A percentile compares a stretch with the other conserved stretches of the same genome.
phyloP scores from a whole-genome alignment of 2,888 invertebrate genomes.

The Ophion slaviceki region DNA sequence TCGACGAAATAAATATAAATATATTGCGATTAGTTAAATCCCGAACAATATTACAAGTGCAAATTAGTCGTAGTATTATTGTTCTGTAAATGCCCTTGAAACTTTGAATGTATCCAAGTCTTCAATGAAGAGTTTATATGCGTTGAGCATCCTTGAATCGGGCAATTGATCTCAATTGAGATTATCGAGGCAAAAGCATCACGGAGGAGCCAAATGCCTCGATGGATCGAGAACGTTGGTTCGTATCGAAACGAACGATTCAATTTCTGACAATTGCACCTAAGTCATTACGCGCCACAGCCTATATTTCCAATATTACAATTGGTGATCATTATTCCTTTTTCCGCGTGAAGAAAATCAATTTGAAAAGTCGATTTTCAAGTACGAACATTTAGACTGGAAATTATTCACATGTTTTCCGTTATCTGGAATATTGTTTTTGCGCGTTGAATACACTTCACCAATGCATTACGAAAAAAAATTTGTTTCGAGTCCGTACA shows the following conservation, averaged over 20 bases:
- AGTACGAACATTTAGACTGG: too few relatives aligned
- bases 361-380: too few relatives aligned
- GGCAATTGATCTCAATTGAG: constrained; percentile 59
- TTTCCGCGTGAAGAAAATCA: too few relatives aligned
- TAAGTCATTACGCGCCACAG: too few relatives aligned
- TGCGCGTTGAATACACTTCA: neutral
- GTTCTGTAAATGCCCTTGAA: neutral
- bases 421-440: neutral
- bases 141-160: constrained; percentile 23
- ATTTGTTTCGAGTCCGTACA: neutral
- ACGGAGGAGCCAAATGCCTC: constrained; percentile 21
- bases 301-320: too few relatives aligned
- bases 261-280: neutral
- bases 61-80: neutral
- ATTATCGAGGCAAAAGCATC: constrained; percentile 40
- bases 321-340: too few relatives aligned
- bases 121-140: constrained; percentile 15
- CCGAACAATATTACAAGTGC: neutral
- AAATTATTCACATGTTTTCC: neutral
- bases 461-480: neutral
- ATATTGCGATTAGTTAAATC: neutral
- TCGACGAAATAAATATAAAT: neutral
- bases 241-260: constrained; percentile 1
- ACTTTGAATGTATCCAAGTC: neutral
- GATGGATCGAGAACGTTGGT: neutral